Base-by-base conservation (phyloP, 2,797 vertebrate species). In the Sebastes nivosus region DNA sequence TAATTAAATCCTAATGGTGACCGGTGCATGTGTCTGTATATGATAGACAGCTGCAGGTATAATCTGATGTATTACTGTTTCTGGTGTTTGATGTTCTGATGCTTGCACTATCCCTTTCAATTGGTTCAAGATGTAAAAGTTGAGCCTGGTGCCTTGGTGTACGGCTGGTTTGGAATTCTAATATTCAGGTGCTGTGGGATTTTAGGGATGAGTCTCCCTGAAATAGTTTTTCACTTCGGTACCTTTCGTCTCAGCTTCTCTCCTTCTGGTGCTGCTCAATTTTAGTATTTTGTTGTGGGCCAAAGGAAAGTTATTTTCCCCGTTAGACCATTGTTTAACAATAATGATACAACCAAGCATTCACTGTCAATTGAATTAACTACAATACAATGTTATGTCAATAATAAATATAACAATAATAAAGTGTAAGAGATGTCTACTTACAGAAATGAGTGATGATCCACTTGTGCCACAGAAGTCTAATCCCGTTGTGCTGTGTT, bases 361-460 rank as follows among this genome's bases (percentile, higher is more conserved):
- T 13, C 13, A 25, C 25, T 70, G 14, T 52, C 5, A 25, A 8
- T 50, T 38, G 6, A 52, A 68, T 59, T 2, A 77, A 42, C 57
- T 20, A 10, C 25, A 68, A 57, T 27, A 22, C 12, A 38, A 18
- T 32, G 8, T 25, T 25, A 54, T 46, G 50, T 50, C 6, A 60
- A 58, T 32, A 29, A 38, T 60, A 57, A 52, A 66, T 32, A 32
- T 10, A 46, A 32, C 32, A 75, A 67, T 9, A 24, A 25, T 64
- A 4, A 50, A 70, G 24, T 55, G 5, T 22, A 36, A 70, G 54
- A 67, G 25, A 67, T 14, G 22, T 30, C 2, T 81, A 92, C 92
- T 93, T 65, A 93, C 92, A 87, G 58, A 79, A n/a, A 67, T 46
- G 13, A 79, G 59, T 2, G 54, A 77, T 79, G 55, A 79, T 59